These are phyloP conservation scores for Drosophila sp. DNA, from an alignment of 1,140 invertebrate genomes.

Conservation along the genomic window DNA sequence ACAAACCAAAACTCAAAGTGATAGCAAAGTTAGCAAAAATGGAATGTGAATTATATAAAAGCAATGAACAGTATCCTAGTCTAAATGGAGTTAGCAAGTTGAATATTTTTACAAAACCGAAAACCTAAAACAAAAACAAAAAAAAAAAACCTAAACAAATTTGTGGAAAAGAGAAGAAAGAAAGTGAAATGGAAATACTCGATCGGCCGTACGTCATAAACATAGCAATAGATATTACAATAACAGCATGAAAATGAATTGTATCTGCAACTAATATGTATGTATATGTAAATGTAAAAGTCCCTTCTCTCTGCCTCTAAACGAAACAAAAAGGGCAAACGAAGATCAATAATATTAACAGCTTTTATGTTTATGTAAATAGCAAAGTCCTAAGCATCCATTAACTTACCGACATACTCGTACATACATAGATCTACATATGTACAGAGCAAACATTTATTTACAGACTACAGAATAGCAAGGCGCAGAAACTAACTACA, in stretches of 20 bases:
- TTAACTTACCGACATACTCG: slow-evolving; percentile 11
- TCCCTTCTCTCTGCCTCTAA: not conserved
- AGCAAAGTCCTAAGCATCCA: slow-evolving; percentile 17
- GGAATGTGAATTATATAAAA: slow-evolving; percentile 83
- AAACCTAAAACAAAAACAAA: slow-evolving; percentile 15
- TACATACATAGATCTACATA: slow-evolving; percentile 25
- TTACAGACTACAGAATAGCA: slow-evolving; percentile 66
- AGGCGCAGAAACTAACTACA: slow-evolving; percentile 7
- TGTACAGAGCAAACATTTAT: slow-evolving; percentile 59
- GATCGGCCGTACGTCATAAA: slow-evolving; percentile 50
- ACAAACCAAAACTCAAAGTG: slow-evolving; percentile 68
- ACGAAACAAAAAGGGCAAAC: not conserved
- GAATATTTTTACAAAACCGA: slow-evolving; percentile 68
- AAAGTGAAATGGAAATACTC: slow-evolving; percentile 40
- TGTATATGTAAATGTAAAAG: slow-evolving; percentile 50
- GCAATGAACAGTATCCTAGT: slow-evolving; percentile 83
- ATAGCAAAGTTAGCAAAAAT: slow-evolving; percentile 81
- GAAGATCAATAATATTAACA: not conserved
- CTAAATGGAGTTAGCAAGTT: slow-evolving; percentile 59
- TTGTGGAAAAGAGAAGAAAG: slow-evolving; percentile 15
- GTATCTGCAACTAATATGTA: slow-evolving; percentile 25
- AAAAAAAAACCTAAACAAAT: slow-evolving; percentile 13
- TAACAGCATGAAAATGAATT: slow-evolving; percentile 1
- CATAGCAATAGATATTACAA: slow-evolving; percentile 1
- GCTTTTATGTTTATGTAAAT: slow-evolving; percentile 6